Conservation (phyloP, 2,797 vertebrate species). For the Gadopsis marmoratus region DNA sequence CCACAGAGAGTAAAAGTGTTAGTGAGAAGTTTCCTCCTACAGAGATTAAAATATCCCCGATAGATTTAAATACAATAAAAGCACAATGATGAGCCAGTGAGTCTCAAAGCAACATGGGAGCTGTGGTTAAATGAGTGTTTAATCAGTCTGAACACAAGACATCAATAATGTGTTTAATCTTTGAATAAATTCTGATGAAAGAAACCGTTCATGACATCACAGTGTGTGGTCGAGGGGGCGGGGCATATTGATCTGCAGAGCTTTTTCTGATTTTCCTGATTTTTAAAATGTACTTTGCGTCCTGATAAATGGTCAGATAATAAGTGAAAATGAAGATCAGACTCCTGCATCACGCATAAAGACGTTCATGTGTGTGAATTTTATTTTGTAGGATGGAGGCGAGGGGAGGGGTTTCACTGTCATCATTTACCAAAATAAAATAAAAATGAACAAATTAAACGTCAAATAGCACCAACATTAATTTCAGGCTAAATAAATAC, state of each 20-base stretch:
- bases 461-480: conserved; percentile 79
- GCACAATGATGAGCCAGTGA: conserved; percentile 4
- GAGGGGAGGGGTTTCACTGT: conserved; percentile 37
- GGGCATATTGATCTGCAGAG: neutral
- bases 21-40: conserved; percentile 65
- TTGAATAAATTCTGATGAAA: neutral
- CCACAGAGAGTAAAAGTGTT: conserved; percentile 62
- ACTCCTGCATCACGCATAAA: neutral
- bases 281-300: neutral
- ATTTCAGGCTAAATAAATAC: conserved; percentile 84
- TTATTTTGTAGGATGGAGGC: conserved; percentile 29
- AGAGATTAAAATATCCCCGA: conserved; percentile 63
- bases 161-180: neutral
- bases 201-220: neutral
- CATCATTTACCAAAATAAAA: conserved; percentile 58
- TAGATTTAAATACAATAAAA: conserved; percentile 59
- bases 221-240: neutral
- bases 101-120: conserved; percentile 39
- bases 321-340: neutral
- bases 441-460: conserved; percentile 52
- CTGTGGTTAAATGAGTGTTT: conserved; percentile 4
- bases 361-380: neutral
- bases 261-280: too few species aligned
- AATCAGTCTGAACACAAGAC: neutral
- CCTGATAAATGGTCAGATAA: neutral